These are phyloP conservation scores for Acleris laterana DNA, from an alignment of 2,888 invertebrate genomes.

Conservation along the genomic window DNA sequence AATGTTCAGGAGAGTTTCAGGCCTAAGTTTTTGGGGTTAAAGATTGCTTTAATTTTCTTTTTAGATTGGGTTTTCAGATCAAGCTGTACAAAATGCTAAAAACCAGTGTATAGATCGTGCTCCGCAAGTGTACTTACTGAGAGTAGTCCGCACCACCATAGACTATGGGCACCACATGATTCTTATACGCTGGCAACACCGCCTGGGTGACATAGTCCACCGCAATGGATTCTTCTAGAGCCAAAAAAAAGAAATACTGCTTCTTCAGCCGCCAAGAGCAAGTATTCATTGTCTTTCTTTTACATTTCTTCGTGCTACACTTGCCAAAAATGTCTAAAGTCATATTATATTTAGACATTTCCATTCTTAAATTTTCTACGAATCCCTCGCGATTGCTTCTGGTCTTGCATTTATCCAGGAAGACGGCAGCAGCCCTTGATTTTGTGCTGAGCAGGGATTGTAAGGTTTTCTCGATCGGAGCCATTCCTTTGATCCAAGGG, in stretches of 20 bases:
- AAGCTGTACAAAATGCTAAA: no score
- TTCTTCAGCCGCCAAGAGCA: conserved; percentile 72
- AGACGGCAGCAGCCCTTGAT: conserved; percentile 62
- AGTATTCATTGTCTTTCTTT: conserved; percentile 54
- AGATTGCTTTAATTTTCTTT: no score
- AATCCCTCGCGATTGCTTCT: conserved; percentile 61
- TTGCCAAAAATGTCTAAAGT: conserved; percentile 81
- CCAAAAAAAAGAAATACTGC: conserved; percentile 88
- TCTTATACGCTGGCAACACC: conserved; percentile 82
- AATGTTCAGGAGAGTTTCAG: no score
- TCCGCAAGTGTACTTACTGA: conserved; percentile 60
- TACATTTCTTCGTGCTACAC: conserved; percentile 72
- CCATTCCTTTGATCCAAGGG: conserved; percentile 53
- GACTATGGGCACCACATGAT: conserved; percentile 87
- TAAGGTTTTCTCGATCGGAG: conserved; percentile 45
- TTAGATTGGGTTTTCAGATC: no score
- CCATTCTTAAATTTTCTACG: conserved; percentile 62
- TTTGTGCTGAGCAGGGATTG: conserved; percentile 55
- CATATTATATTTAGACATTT: conserved; percentile 67
- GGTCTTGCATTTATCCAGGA: conserved; percentile 64
- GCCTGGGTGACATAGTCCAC: conserved; percentile 67
- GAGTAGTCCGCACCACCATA: conserved; percentile 86
- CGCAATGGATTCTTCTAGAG: conserved; percentile 89
- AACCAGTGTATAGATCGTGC: no score
- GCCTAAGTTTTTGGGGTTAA: no score